phyloP scores from a whole-genome alignment of 2,888 invertebrate species.

The Capitulum mitella region DNA sequence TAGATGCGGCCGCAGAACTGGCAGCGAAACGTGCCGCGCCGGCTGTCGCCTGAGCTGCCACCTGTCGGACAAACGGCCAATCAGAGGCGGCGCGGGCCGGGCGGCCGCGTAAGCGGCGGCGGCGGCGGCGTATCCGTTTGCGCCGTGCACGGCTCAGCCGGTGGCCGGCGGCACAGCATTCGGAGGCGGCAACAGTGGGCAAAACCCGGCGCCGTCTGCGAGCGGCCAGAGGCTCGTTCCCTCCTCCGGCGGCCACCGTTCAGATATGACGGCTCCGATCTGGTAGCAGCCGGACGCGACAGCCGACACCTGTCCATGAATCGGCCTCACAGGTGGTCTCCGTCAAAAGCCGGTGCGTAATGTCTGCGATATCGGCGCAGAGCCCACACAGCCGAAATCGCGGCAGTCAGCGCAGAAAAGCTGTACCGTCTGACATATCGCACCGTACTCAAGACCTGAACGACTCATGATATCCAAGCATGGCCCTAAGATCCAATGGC shows the following conservation, averaged over 20 bases:
- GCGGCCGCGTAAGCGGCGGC: background rate
- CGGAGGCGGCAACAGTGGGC: background rate
- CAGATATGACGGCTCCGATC: too few relatives aligned
- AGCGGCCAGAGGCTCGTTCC: background rate
- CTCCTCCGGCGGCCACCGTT: background rate
- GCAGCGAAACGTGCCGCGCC: conserved; percentile 22
- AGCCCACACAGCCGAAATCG: too few relatives aligned
- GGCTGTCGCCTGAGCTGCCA: background rate
- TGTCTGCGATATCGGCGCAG: too few relatives aligned
- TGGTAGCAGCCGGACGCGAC: too few relatives aligned
- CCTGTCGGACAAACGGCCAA: background rate
- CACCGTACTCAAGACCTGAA: too few relatives aligned
- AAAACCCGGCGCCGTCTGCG: background rate
- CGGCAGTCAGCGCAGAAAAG: too few relatives aligned
- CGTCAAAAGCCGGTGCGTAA: too few relatives aligned
- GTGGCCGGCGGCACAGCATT: background rate
- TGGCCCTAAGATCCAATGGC: too few relatives aligned
- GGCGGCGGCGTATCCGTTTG: background rate
- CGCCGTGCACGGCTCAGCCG: background rate
- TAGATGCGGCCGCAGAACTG: conserved; percentile 19
- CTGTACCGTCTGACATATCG: too few relatives aligned
- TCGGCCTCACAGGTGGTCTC: too few relatives aligned
- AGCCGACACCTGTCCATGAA: too few relatives aligned
- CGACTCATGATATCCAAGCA: too few relatives aligned
- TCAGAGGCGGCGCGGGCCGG: background rate